Conservation (phyloP, 2,888 invertebrate species). For the Brenthis ino region DNA sequence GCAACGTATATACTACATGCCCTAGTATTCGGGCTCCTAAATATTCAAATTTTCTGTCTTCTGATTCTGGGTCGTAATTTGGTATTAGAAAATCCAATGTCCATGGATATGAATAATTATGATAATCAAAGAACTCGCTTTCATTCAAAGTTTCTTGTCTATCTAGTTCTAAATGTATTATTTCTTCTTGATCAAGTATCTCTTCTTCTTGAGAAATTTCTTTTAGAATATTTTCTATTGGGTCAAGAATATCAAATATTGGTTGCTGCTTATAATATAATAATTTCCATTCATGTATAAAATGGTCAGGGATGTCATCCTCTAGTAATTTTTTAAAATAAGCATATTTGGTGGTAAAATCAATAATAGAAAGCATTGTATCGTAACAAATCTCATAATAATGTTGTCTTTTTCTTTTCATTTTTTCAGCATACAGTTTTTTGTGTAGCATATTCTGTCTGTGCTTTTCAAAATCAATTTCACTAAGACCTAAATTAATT, state of each 20-base stretch:
- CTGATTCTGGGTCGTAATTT: slow-evolving; percentile 66
- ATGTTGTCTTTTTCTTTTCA: slow-evolving; percentile 71
- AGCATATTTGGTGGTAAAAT: slow-evolving; percentile 77
- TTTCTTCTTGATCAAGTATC: slow-evolving; percentile 63
- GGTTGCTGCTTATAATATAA: slow-evolving; percentile 81
- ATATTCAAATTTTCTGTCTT: slow-evolving; percentile 70
- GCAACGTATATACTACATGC: slow-evolving; percentile 77
- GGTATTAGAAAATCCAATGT: slow-evolving; percentile 67
- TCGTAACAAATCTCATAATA: slow-evolving; percentile 78
- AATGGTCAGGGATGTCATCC: slow-evolving; percentile 71
- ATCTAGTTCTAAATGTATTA: slow-evolving; percentile 72
- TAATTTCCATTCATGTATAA: slow-evolving; percentile 81
- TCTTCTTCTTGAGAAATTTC: slow-evolving; percentile 57
- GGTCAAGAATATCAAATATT: slow-evolving; percentile 75
- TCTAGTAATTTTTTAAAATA: slow-evolving; percentile 72
- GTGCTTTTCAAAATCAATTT: slow-evolving; percentile 79
- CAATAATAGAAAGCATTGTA: slow-evolving; percentile 78
- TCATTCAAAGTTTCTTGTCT: slow-evolving; percentile 80
- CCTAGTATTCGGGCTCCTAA: slow-evolving; percentile 74
- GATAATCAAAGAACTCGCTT: slow-evolving; percentile 81
- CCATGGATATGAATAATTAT: slow-evolving; percentile 80
- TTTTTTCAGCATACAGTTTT: slow-evolving; percentile 79
- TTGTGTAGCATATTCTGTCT: slow-evolving; percentile 77
- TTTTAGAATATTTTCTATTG: slow-evolving; percentile 65
- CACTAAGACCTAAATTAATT: slow-evolving; percentile 69